phyloP scores from a whole-genome alignment of 2,888 invertebrate genomes.

The Dryococelus australis region DNA sequence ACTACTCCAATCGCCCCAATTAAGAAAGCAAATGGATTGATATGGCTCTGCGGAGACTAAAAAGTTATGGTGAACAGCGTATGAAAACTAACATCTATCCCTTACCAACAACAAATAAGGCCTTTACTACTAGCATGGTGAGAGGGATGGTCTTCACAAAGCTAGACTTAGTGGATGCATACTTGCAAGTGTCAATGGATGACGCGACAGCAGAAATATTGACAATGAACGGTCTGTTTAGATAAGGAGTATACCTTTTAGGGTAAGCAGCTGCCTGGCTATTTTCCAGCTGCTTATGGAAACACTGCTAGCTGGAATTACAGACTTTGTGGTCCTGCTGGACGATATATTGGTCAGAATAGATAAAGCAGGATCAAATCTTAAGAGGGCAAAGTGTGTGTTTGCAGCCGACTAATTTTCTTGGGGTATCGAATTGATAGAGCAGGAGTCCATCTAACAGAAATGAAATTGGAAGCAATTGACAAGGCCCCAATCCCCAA shows the following conservation, averaged over 20 bases:
- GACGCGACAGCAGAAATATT: background rate
- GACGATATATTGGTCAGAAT: too few species aligned
- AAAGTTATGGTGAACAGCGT: background rate
- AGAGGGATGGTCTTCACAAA: background rate
- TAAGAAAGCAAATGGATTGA: background rate
- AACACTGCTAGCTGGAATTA: too few species aligned
- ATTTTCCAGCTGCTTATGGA: background rate
- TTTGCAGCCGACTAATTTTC: too few species aligned
- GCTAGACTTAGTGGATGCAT: too few species aligned
- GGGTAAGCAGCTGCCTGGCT: background rate
- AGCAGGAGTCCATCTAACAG: too few species aligned
- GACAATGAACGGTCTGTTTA: background rate
- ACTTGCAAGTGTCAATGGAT: too few species aligned
- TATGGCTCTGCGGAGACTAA: background rate
- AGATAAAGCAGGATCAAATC: too few species aligned
- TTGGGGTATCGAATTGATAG: too few species aligned
- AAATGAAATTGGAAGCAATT: too few species aligned
- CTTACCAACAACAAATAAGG: background rate
- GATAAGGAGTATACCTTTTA: background rate
- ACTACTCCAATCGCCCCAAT: background rate
- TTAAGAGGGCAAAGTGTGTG: too few species aligned
- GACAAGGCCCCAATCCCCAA: too few species aligned
- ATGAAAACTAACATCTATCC: background rate
- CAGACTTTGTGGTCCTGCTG: too few species aligned
- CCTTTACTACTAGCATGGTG: background rate